A percentile compares a stretch with the other conserved stretches of the same genome.
These are phyloP conservation scores for Halichoeres trimaculatus DNA, from an alignment of 2,113 vertebrate genomes.

Conservation along the genomic window DNA sequence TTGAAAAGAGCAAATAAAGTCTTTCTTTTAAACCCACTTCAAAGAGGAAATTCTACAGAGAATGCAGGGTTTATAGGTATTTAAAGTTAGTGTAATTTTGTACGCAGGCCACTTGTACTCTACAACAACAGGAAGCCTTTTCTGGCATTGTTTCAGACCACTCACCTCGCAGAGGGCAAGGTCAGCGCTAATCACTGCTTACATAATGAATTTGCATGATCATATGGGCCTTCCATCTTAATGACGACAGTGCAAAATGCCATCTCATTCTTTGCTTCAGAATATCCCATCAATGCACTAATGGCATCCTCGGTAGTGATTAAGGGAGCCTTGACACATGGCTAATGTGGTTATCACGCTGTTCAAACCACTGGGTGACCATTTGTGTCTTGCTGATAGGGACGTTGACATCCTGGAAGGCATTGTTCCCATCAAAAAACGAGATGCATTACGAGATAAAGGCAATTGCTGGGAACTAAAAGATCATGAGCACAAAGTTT, in stretches of 20 bases:
- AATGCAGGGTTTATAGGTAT: not conserved
- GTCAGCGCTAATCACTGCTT: constrained; percentile 72
- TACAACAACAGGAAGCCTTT: constrained; percentile 17
- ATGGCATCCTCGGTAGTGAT: constrained; percentile 70
- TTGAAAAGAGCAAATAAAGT: not conserved
- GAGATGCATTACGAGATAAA: constrained; percentile 65
- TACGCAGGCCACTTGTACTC: not conserved
- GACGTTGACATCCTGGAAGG: constrained; percentile 74
- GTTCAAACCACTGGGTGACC: constrained; percentile 75
- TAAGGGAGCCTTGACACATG: constrained; percentile 77
- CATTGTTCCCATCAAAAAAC: constrained; percentile 64
- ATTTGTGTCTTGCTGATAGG: constrained; percentile 73
- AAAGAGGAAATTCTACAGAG: not conserved
- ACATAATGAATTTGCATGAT: constrained; percentile 74
- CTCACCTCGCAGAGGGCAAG: constrained; percentile 66
- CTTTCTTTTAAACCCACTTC: not conserved
- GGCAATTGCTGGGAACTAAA: constrained; percentile 58
- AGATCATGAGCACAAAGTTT: constrained; percentile 48
- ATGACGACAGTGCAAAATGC: constrained; percentile 63
- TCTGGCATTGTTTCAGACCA: constrained; percentile 56
- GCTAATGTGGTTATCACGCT: constrained; percentile 77
- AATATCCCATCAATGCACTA: constrained; percentile 73
- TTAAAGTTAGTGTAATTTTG: not conserved
- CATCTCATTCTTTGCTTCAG: constrained; percentile 61
- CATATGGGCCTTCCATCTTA: constrained; percentile 66